Evolutionary conservation across 2,888 invertebrate genomes (phyloP).

Genomic region (Patella caerulea): DNA sequence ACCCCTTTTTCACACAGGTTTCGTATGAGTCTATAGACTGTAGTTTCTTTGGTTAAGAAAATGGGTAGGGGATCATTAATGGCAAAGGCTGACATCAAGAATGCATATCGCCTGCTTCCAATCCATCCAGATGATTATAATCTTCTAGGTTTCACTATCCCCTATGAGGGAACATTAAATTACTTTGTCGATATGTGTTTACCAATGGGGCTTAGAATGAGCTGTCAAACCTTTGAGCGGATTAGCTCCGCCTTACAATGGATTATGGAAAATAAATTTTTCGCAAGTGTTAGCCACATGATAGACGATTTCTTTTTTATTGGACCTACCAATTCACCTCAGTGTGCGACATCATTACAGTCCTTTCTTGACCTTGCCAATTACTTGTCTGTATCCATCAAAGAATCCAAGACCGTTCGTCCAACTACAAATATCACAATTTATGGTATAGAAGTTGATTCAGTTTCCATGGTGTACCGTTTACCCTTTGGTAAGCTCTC

Average conservation of each 20-base stretch:
- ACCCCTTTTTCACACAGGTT: not conserved
- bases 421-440: not conserved
- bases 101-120: not conserved
- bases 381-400: not conserved
- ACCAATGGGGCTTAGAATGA: conserved; percentile 3
- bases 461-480: not conserved
- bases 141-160: not conserved
- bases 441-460: not conserved
- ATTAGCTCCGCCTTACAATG: conserved; percentile 13
- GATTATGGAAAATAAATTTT: not conserved
- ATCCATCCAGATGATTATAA: no score
- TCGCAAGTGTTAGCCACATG: not conserved
- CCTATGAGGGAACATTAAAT: not conserved
- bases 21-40: not conserved
- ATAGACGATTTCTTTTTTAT: not conserved
- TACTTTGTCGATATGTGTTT: conserved; percentile 8
- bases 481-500: not conserved
- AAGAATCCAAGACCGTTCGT: not conserved
- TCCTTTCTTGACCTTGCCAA: not conserved
- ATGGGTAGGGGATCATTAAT: not conserved
- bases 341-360: not conserved
- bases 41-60: not conserved
- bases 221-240: not conserved
- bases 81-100: conserved; percentile 11
- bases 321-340: not conserved